phyloP scores from a whole-genome alignment of 2,888 invertebrate species.

The Cerastis rubricosa region DNA sequence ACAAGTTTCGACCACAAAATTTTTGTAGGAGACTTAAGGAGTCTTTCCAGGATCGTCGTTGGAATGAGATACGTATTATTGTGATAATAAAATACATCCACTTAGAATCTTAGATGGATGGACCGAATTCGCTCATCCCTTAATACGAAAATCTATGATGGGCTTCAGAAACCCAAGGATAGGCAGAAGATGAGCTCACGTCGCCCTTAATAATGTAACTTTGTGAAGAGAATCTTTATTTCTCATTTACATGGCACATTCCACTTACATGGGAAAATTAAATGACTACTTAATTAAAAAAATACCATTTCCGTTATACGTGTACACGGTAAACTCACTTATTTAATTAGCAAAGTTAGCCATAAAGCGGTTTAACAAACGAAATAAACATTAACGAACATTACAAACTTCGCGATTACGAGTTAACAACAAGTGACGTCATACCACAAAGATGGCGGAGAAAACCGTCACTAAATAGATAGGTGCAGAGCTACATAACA shows the following conservation, averaged over 20 bases:
- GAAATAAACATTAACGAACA: conserved; percentile 38
- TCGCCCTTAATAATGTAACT: not conserved
- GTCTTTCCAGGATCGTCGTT: not conserved
- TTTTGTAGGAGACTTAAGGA: not conserved
- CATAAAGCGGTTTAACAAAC: conserved; percentile 46
- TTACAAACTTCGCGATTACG: conserved; percentile 54
- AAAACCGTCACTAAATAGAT: conserved; percentile 13
- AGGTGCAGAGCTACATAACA: not conserved
- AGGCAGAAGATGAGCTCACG: not conserved
- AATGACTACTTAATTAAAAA: not conserved
- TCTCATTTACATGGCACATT: not conserved
- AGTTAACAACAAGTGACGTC: conserved; percentile 55
- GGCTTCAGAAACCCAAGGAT: not conserved
- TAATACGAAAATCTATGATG: not conserved
- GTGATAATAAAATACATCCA: no score
- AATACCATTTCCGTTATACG: not conserved
- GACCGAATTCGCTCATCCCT: not conserved
- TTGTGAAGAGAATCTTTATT: not conserved
- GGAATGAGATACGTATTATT: not conserved
- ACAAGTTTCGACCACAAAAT: no score
- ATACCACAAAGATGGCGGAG: conserved; percentile 53
- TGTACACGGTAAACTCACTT: not conserved
- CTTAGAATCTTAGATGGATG: not conserved
- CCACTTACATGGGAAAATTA: not conserved
- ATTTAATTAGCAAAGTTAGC: conserved; percentile 23